A percentile compares a stretch with the other conserved stretches of the same genome.
Conservation (phyloP, 2,797 vertebrate species). For the Kryptopterus vitreolus region DNA sequence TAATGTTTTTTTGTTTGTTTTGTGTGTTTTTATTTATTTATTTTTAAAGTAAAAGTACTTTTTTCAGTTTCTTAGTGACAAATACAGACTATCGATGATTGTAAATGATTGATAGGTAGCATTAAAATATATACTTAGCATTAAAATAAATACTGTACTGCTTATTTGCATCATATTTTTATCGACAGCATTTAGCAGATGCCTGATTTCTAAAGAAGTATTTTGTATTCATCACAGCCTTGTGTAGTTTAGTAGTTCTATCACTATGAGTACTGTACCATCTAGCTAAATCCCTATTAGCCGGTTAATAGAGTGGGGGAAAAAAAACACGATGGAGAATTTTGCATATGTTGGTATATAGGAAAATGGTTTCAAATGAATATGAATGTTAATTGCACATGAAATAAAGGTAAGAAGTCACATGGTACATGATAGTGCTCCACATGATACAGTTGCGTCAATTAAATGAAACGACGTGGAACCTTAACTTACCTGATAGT, state of each 20-base stretch:
- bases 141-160: neutral
- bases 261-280: neutral
- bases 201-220: neutral
- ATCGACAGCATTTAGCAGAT: neutral
- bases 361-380: neutral
- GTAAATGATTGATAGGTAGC: neutral
- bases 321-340: neutral
- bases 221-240: neutral
- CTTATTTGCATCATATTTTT: neutral
- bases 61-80: neutral
- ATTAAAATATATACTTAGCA: neutral
- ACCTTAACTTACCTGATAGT: conserved; percentile 83
- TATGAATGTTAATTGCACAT: neutral
- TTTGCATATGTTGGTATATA: neutral
- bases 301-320: neutral
- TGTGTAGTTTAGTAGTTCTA: neutral
- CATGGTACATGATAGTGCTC: neutral
- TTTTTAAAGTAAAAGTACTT: no score
- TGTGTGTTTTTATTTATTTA: no score
- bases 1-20: no score
- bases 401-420: neutral
- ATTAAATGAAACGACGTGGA: neutral
- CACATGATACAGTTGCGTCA: neutral
- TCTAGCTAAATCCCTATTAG: neutral
- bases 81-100: neutral